phyloP scores from a whole-genome alignment of 2,113 vertebrate genomes.

The Petrocephalus microphthalmus region DNA sequence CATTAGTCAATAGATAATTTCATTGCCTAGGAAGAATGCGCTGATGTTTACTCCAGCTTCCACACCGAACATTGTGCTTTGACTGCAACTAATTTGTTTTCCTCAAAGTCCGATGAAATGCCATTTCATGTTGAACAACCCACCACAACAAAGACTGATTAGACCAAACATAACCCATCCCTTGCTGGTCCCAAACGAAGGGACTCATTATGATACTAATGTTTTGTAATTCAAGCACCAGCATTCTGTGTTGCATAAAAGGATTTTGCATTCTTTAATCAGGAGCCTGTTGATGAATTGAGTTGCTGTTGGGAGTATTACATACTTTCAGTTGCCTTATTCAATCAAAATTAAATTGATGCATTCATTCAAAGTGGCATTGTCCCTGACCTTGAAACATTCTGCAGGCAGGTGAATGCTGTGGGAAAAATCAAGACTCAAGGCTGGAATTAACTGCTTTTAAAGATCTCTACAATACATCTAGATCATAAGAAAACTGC shows the following conservation, averaged over 20 bases:
- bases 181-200: background rate
- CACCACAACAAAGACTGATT: background rate
- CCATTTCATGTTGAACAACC: background rate
- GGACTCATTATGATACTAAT: slow-evolving; percentile 5
- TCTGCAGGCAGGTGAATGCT: background rate
- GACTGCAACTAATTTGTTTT: background rate
- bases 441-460: background rate
- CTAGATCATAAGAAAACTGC: background rate
- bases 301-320: background rate
- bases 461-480: background rate
- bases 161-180: background rate
- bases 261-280: background rate
- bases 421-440: background rate
- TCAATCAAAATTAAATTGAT: background rate
- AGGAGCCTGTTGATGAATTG: background rate
- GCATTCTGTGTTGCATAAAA: background rate
- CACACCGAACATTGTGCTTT: background rate
- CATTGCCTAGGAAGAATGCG: background rate
- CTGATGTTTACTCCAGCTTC: background rate
- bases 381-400: background rate
- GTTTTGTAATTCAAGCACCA: background rate
- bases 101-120: background rate
- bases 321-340: background rate
- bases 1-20: background rate
- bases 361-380: background rate